These are phyloP conservation scores for Metopia argyrocephala DNA, from an alignment of 2,888 invertebrate species.

Conservation along the genomic window DNA sequence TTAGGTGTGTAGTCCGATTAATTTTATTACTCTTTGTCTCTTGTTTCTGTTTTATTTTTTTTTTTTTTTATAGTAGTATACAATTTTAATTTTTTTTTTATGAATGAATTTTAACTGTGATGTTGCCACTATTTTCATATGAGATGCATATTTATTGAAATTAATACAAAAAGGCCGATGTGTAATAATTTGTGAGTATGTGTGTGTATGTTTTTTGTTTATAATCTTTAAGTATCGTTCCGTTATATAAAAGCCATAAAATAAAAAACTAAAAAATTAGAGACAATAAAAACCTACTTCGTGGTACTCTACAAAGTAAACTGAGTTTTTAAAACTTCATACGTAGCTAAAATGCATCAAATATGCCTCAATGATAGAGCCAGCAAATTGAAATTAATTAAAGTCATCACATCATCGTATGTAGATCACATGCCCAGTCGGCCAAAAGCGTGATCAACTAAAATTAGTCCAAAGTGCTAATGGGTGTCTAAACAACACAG, in stretches of 20 bases:
- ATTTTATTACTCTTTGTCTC: not conserved
- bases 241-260: not conserved
- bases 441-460: too few species aligned
- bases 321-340: too few species aligned
- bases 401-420: too few species aligned
- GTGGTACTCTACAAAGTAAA: too few species aligned
- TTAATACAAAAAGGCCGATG: not conserved
- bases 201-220: not conserved
- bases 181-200: not conserved
- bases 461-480: too few species aligned
- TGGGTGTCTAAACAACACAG: too few species aligned
- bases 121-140: not conserved
- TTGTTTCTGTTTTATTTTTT: not conserved
- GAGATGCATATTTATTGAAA: not conserved
- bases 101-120: not conserved
- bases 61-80: not conserved
- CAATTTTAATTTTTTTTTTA: not conserved
- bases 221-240: not conserved
- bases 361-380: too few species aligned
- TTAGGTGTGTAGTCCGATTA: not conserved
- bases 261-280: not conserved
- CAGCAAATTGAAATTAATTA: too few species aligned
- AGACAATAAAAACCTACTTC: not conserved
- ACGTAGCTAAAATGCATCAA: too few species aligned
- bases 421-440: too few species aligned